A percentile compares a stretch with the other conserved stretches of the same genome.
These are phyloP conservation scores for Pycnonotus jocosus DNA, from an alignment of 2,113 vertebrate species.

Conservation along the genomic window DNA sequence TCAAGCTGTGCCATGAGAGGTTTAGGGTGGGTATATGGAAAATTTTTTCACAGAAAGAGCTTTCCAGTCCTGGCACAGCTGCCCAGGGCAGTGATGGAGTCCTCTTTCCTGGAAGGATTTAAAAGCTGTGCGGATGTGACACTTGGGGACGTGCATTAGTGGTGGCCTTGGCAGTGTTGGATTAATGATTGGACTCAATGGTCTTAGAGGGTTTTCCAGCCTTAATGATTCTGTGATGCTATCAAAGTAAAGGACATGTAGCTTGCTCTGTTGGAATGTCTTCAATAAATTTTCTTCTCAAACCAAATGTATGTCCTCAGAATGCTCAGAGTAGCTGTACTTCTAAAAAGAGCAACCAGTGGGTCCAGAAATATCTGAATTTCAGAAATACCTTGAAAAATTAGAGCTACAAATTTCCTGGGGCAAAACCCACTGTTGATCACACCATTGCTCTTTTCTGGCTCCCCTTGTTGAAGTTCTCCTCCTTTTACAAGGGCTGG, in stretches of 20 bases:
- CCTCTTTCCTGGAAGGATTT: not conserved
- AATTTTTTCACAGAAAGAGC: not conserved
- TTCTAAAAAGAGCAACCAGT: not conserved
- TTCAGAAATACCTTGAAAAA: not conserved
- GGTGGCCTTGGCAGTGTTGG: not conserved
- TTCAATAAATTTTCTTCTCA: not conserved
- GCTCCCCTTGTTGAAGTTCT: not conserved
- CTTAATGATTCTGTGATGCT: not conserved
- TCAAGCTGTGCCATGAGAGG: not conserved
- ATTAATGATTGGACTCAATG: not conserved
- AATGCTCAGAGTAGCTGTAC: not conserved
- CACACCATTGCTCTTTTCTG: not conserved
- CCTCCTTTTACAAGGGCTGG: accelerated
- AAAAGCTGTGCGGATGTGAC: accelerated
- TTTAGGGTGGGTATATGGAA: not conserved
- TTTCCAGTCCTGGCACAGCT: not conserved
- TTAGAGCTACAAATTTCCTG: not conserved
- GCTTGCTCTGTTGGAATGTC: not conserved
- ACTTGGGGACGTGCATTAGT: not conserved
- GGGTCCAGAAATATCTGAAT: not conserved
- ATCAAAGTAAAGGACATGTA: accelerated
- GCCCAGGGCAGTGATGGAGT: not conserved
- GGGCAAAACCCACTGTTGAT: not conserved
- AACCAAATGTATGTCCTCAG: not conserved
- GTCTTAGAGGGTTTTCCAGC: not conserved